Base-by-base conservation (phyloP, 2,797 vertebrate species). In the Erethizon dorsatum region DNA sequence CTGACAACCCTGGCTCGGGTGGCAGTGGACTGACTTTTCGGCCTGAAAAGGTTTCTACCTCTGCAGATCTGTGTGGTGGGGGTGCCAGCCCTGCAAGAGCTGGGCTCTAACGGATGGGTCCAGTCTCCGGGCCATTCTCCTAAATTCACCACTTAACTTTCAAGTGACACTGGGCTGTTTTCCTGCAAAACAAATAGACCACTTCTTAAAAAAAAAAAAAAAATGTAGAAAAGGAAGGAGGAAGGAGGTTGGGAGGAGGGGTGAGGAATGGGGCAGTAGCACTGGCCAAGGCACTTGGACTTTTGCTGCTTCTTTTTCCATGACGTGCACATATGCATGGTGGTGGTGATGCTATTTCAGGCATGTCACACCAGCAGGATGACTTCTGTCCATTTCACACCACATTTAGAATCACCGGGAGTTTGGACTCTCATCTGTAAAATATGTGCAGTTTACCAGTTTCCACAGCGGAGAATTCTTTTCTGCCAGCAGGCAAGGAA, bases 281-380 rank as follows among this genome's bases (percentile, higher is more conserved):
- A 1, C 0, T 82, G 26, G 83, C 79, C 22, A 6, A 87, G 78
- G n/a, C 83, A 22, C 77, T 1, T 10, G 17, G 83, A n/a, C 67
- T 90, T 79, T 83, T 97, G 95, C 96, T 65, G 96, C 96, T 88
- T 97, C 96, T 98, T 97, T 98, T 98, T 98, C 98, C 97, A 97
- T 98, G 98, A 98, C 88, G 96, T 37, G 65, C 28, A 45, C 11
- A 80, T 95, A 84, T 63, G 88, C 86, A 61, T 97, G n/a, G 80
- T 4, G 20, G 93, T 90, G 90, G 95, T 90, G 96, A 98, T 98
- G 97, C 97, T 98, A 97, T 98, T 98, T 98, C 96, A 98, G 97
- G 97, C 98, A 98, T 93, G 97, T 97, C 97, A 94, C 98, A 97
- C 97, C 98, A 98, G 97, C 98, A 97, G 77, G 82, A 98, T 98